Percentiles rank a stretch among this genome's conserved stretches.
These are phyloP conservation scores for Monopterus albus DNA, from an alignment of 2,113 vertebrate species.

Conservation along the genomic window DNA sequence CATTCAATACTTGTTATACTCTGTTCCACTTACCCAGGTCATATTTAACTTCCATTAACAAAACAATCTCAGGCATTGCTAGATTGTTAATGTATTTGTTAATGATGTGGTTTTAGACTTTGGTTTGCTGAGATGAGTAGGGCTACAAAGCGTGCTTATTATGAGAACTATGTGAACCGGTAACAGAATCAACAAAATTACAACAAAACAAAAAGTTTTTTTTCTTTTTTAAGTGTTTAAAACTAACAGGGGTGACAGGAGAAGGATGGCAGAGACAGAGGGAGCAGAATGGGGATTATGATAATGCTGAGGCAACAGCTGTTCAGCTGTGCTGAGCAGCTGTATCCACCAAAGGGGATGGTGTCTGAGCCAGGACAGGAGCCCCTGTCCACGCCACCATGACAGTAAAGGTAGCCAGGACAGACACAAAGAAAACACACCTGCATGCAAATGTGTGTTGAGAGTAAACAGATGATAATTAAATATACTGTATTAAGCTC, in stretches of 20 bases:
- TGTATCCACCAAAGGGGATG: constrained; percentile 74
- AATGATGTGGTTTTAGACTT: constrained; percentile 29
- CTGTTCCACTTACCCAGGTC: constrained; percentile 31
- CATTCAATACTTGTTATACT: constrained; percentile 35
- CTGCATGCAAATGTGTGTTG: constrained; percentile 19
- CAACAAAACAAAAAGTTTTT: neutral
- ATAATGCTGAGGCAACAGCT: constrained; percentile 77
- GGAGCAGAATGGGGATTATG: constrained; percentile 63
- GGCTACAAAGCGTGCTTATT: neutral
- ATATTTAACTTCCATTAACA: constrained; percentile 59
- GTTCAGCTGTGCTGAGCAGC: constrained; percentile 75
- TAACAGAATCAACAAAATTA: no score
- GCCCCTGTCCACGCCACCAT: constrained; percentile 43
- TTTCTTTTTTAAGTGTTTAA: neutral
- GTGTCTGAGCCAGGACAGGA: constrained; percentile 59
- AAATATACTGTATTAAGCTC: constrained; percentile 9
- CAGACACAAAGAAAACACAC: constrained; percentile 15
- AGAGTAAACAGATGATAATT: constrained; percentile 12
- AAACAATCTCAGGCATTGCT: constrained; percentile 39
- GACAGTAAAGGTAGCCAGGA: constrained; percentile 58
- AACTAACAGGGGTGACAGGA: neutral
- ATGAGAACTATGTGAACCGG: no score
- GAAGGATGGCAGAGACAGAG: neutral
- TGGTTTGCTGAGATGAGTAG: neutral
- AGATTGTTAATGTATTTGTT: constrained; percentile 32